A percentile compares a stretch with the other conserved stretches of the same genome.
Conservation (phyloP, 2,113 vertebrate species). For the Nothobranchius kuhntae region DNA sequence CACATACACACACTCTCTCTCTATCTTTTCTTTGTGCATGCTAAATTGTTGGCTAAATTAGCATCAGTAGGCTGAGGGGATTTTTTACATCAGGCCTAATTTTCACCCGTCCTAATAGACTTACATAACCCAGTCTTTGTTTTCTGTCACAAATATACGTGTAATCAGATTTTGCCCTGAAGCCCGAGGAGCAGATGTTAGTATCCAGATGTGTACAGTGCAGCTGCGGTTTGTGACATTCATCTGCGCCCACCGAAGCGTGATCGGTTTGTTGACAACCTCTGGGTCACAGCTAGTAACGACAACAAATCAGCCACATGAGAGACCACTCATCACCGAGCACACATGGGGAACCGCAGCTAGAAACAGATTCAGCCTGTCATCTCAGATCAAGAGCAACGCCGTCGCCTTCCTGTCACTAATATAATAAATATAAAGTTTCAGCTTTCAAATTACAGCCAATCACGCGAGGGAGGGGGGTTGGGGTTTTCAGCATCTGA, state of each 20-base stretch:
- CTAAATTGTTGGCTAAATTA: too few species aligned
- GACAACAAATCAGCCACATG: constrained; percentile 34
- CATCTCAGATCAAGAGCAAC: constrained; percentile 1
- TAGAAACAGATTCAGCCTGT: constrained; percentile 27
- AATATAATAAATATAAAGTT: constrained; percentile 34
- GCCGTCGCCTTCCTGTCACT: constrained; percentile 8
- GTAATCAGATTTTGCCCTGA: constrained; percentile 1
- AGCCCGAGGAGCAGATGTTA: constrained; percentile 34
- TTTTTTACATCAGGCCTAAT: not conserved
- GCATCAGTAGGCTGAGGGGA: not conserved
- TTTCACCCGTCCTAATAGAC: not conserved
- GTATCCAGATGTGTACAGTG: constrained; percentile 62
- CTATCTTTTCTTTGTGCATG: not conserved
- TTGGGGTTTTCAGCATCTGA: constrained; percentile 6
- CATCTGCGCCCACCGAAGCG: constrained; percentile 16
- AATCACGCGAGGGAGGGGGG: constrained; percentile 14
- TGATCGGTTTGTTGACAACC: constrained; percentile 45
- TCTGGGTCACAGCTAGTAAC: constrained; percentile 37
- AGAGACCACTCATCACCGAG: constrained; percentile 11
- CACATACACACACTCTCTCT: too few species aligned
- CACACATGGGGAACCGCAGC: constrained; percentile 34
- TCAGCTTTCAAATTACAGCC: constrained; percentile 40
- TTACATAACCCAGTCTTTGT: not conserved
- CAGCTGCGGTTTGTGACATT: constrained; percentile 17
- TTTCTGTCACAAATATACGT: not conserved